Evolutionary conservation across 92 coral and sea anemone genomes (phyloP).

Genomic region (Porites lobata): DNA sequence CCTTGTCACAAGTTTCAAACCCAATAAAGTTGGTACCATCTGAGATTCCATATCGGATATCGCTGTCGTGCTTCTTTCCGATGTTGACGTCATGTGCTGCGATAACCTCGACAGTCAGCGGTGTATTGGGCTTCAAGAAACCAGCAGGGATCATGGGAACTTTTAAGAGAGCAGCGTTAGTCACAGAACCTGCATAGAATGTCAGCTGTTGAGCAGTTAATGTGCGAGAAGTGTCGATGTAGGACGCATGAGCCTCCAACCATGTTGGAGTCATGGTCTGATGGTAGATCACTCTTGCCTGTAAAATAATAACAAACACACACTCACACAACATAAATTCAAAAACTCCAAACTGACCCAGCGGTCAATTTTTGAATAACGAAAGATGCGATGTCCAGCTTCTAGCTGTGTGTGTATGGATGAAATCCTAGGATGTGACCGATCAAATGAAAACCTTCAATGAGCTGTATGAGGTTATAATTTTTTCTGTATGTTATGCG

Average conservation of each 20-base stretch:
- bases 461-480: too few relatives aligned
- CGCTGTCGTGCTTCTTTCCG: conserved; percentile 4
- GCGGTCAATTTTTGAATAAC: too few relatives aligned
- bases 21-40: conserved; percentile 46
- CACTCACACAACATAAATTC: not conserved
- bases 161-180: conserved; percentile 22
- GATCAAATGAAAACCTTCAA: too few relatives aligned
- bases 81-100: conserved; percentile 27
- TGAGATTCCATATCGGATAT: conserved; percentile 49
- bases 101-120: conserved; percentile 54
- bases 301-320: too few relatives aligned
- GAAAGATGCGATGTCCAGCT: too few relatives aligned
- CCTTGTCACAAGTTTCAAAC: conserved; percentile 38
- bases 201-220: conserved; percentile 36
- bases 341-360: too few relatives aligned
- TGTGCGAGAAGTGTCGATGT: conserved; percentile 43
- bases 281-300: conserved; percentile 3
- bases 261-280: conserved; percentile 56
- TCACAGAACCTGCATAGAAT: conserved; percentile 53
- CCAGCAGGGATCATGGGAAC: conserved; percentile 43
- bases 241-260: conserved; percentile 52
- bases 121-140: not conserved
- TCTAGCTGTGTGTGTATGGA: too few relatives aligned
- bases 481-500: too few relatives aligned
- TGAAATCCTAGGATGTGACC: too few relatives aligned